These are phyloP conservation scores for Aromia moschata DNA, from an alignment of 2,888 invertebrate species.

Conservation along the genomic window DNA sequence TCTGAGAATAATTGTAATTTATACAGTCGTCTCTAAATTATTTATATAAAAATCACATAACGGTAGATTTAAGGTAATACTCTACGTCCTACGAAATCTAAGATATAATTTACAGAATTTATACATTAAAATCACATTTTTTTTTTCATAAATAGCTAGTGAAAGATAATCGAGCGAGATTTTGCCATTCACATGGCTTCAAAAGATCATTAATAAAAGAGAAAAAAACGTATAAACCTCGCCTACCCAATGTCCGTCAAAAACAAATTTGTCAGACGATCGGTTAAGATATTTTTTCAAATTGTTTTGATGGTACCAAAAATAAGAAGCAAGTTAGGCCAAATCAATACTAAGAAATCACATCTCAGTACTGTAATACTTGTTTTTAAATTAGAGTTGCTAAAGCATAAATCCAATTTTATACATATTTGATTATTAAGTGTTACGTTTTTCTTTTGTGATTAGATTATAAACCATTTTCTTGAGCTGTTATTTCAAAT, in stretches of 20 bases:
- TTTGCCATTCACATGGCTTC: slow-evolving; percentile 34
- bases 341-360: no score
- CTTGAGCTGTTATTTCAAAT: no score
- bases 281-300: no score
- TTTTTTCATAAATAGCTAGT: slow-evolving; percentile 44
- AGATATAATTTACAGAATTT: slow-evolving; percentile 21
- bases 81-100: slow-evolving; percentile 23
- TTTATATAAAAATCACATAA: slow-evolving; percentile 25
- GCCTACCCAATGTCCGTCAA: slow-evolving; percentile 4
- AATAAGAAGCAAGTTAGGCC: no score
- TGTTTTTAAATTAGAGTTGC: no score
- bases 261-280: no score
- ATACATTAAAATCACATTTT: slow-evolving; percentile 44
- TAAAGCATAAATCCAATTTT: no score
- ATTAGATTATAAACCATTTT: no score
- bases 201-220: slow-evolving; percentile 18
- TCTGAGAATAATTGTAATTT: slow-evolving; percentile 11
- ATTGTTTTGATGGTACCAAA: no score
- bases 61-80: slow-evolving; percentile 16
- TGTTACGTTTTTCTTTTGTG: no score
- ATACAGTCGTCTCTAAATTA: slow-evolving; percentile 11
- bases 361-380: no score
- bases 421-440: no score
- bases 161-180: slow-evolving; percentile 51
- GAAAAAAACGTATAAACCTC: neutral